These are phyloP conservation scores for Microchirus variegatus DNA, from an alignment of 2,797 vertebrate genomes.

Conservation along the genomic window DNA sequence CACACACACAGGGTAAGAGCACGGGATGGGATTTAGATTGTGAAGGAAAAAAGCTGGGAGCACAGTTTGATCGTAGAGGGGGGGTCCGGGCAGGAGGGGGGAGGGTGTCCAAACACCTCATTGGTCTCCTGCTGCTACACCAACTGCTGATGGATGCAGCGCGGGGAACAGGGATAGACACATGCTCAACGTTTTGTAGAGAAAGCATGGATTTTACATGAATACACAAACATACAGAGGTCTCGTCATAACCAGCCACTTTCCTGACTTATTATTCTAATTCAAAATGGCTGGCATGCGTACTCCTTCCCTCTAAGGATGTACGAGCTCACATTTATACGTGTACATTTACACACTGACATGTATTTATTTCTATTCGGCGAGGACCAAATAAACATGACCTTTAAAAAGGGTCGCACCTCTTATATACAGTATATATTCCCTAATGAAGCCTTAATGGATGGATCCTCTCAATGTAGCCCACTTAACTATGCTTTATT, in stretches of 20 bases:
- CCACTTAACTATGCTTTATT: constrained; percentile 64
- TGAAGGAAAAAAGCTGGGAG: constrained; percentile 31
- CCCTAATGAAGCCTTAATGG: constrained; percentile 54
- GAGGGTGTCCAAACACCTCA: constrained; percentile 46
- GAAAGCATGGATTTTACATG: constrained; percentile 40
- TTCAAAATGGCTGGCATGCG: constrained; percentile 63
- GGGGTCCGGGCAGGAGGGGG: constrained; percentile 13
- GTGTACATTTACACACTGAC: constrained; percentile 26
- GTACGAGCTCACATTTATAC: constrained; percentile 17
- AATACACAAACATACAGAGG: constrained; percentile 8
- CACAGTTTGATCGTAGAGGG: constrained; percentile 39
- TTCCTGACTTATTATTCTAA: constrained; percentile 75
- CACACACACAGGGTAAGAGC: constrained; percentile 16
- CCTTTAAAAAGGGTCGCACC: constrained; percentile 36
- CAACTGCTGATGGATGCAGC: constrained; percentile 62
- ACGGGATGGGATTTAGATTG: constrained; percentile 28
- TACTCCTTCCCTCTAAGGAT: constrained; percentile 20
- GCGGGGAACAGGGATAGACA: constrained; percentile 31
- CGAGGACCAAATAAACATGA: too few relatives aligned
- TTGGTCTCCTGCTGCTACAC: constrained; percentile 50
- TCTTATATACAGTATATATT: constrained; percentile 9
- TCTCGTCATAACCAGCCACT: constrained; percentile 28
- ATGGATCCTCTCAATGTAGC: constrained; percentile 45
- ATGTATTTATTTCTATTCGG: constrained; percentile 32
- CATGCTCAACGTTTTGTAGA: constrained; percentile 56